A percentile compares a stretch with the other conserved stretches of the same genome.
These are phyloP conservation scores for Nycticebus coucang DNA, from an alignment of 2,113 vertebrate genomes.

Conservation along the genomic window DNA sequence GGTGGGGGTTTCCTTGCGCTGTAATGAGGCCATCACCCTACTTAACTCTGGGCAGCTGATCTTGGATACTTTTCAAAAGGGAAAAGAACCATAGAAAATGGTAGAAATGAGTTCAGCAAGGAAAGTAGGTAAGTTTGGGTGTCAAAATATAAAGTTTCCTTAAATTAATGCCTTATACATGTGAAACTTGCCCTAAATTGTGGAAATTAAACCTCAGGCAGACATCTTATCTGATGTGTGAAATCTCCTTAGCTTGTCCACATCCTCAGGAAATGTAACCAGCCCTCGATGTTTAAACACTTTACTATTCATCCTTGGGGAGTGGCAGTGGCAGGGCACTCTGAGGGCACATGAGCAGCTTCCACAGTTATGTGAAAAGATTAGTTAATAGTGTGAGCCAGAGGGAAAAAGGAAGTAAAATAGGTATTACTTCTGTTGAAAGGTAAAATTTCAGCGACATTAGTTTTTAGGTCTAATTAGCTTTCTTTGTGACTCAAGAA, in stretches of 20 bases:
- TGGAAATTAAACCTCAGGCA: slow-evolving; percentile 28
- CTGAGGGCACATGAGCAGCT: background rate
- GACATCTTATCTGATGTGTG: background rate
- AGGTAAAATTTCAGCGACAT: background rate
- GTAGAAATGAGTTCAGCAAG: background rate
- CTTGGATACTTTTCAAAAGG: background rate
- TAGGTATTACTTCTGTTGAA: background rate
- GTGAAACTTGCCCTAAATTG: slow-evolving; percentile 28
- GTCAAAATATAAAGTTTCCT: background rate
- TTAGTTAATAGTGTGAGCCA: background rate
- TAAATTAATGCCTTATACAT: background rate
- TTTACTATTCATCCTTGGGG: background rate
- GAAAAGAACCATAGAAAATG: background rate
- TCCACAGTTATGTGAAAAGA: background rate
- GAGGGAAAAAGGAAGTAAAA: background rate
- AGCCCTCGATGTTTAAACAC: background rate
- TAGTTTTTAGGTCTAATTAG: background rate
- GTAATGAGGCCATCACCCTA: background rate
- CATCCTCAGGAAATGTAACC: slow-evolving; percentile 68
- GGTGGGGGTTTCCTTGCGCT: no score
- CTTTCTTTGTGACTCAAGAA: background rate
- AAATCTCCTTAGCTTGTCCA: slow-evolving; percentile 27
- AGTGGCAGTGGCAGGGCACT: no score
- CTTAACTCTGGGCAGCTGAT: background rate
- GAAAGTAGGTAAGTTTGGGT: background rate